Percentiles rank a stretch among this genome's conserved stretches.
These are phyloP conservation scores for Dynastes grantii DNA, from an alignment of 2,888 invertebrate genomes.

Conservation along the genomic window DNA sequence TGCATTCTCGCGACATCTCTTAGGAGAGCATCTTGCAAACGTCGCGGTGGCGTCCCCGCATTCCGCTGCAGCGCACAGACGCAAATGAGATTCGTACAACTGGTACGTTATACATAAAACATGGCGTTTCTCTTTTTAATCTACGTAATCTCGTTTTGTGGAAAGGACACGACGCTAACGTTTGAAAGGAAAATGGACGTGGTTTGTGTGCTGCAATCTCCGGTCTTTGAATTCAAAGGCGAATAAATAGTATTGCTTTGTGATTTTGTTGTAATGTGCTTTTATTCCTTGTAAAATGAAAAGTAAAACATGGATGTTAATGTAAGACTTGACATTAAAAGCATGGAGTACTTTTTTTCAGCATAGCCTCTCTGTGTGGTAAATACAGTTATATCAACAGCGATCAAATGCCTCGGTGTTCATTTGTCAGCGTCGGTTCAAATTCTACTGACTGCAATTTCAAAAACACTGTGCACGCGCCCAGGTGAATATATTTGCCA, in stretches of 20 bases:
- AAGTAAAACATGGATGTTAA: not conserved
- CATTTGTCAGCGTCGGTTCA: too few relatives aligned
- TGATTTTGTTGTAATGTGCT: not conserved
- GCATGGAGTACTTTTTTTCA: too few relatives aligned
- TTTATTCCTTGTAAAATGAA: not conserved
- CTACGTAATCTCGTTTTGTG: not conserved
- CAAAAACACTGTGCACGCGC: too few relatives aligned
- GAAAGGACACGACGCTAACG: not conserved
- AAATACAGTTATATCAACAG: too few relatives aligned
- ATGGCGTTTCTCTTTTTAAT: not conserved
- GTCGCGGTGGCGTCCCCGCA: not conserved
- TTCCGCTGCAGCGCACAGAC: not conserved
- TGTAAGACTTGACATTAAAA: not conserved
- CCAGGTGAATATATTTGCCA: too few relatives aligned
- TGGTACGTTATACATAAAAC: conserved; percentile 6
- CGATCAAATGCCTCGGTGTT: too few relatives aligned
- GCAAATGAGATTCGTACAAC: conserved; percentile 9
- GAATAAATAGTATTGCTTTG: not conserved
- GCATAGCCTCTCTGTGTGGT: too few relatives aligned
- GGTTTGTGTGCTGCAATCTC: not conserved
- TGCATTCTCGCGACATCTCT: not conserved
- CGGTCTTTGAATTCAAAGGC: not conserved
- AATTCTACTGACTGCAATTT: too few relatives aligned
- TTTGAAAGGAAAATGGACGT: not conserved
- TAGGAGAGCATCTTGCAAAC: not conserved